A percentile compares a stretch with the other conserved stretches of the same genome.
These are phyloP conservation scores for Pseudorhiza aurosa DNA, from an alignment of 30 jellyfish, hydroid and myxozoan species.

Conservation along the genomic window DNA sequence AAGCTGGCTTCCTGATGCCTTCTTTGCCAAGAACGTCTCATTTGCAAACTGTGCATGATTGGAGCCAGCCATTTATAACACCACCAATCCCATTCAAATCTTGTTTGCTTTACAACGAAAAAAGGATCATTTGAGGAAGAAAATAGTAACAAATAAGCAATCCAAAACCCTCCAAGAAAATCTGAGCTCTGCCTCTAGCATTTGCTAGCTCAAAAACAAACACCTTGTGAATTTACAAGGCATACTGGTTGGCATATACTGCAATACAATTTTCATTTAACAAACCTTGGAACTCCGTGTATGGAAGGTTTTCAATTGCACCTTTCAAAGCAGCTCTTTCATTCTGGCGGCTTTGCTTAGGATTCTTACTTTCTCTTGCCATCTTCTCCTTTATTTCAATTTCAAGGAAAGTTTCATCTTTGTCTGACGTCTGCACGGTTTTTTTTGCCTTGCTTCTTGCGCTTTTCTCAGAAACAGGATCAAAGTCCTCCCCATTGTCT, in stretches of 20 bases:
- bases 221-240: neutral
- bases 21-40: too few relatives aligned
- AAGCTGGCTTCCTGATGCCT: too few relatives aligned
- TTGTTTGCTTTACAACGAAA: too few relatives aligned
- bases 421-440: slow-evolving; percentile 2
- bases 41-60: too few relatives aligned
- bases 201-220: neutral
- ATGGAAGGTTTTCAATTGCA: slow-evolving; percentile 60
- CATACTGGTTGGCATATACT: neutral
- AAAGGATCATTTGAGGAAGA: too few relatives aligned
- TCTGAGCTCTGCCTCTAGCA: too few relatives aligned
- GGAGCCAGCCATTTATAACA: too few relatives aligned
- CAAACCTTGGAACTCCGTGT: slow-evolving; percentile 65
- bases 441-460: neutral
- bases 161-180: too few relatives aligned
- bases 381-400: slow-evolving; percentile 39
- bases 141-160: too few relatives aligned
- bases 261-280: too few relatives aligned
- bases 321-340: slow-evolving; percentile 13
- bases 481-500: slow-evolving; percentile 41
- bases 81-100: too few relatives aligned
- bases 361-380: neutral
- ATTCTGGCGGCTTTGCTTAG: neutral
- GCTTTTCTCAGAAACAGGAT: slow-evolving; percentile 30
- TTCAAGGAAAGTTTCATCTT: slow-evolving; percentile 16